These are phyloP conservation scores for Anhinga rufa DNA, from an alignment of 2,113 vertebrate species.

Conservation along the genomic window DNA sequence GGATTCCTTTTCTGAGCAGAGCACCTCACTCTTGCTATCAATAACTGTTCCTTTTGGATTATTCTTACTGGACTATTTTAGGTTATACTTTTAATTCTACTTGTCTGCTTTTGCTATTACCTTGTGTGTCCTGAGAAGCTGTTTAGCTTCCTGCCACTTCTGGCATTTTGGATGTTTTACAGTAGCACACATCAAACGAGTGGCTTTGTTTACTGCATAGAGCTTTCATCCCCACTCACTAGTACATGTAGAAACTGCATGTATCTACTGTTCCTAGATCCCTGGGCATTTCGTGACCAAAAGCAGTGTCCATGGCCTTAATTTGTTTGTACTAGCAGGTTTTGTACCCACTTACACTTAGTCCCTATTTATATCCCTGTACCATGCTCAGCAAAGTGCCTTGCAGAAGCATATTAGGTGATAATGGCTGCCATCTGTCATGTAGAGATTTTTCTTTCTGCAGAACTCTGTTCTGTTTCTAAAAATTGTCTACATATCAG, in stretches of 20 bases:
- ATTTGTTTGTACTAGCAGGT: neutral
- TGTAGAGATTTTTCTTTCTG: neutral
- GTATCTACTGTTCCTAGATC: neutral
- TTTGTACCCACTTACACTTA: neutral
- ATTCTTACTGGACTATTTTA: neutral
- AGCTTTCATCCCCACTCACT: neutral
- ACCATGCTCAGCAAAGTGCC: neutral
- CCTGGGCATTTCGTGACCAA: neutral
- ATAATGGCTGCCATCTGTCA: neutral
- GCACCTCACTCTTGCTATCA: neutral
- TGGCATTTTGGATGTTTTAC: neutral
- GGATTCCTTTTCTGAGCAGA: neutral
- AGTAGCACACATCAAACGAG: neutral
- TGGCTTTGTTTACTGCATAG: neutral
- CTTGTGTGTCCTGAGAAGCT: neutral
- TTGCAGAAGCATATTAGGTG: neutral
- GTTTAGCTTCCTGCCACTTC: neutral
- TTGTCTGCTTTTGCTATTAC: neutral
- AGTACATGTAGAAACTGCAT: neutral
- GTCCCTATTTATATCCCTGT: neutral
- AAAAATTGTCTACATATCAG: neutral
- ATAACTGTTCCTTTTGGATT: neutral
- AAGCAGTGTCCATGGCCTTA: neutral
- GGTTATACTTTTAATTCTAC: neutral
- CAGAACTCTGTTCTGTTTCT: neutral